Evolutionary conservation across 1,140 invertebrate species (phyloP).

Genomic region (Drosophila sturtevanti): DNA sequence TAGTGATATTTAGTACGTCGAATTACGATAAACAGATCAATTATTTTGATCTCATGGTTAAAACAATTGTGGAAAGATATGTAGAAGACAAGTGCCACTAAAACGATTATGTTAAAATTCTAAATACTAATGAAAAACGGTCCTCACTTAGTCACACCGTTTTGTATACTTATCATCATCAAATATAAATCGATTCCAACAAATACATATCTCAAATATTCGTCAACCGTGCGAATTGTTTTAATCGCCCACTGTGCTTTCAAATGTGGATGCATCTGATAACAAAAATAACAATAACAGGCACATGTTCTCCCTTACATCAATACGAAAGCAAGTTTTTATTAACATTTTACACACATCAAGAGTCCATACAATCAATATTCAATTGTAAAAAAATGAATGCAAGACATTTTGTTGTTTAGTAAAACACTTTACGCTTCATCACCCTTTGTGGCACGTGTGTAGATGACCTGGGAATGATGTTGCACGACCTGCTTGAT

Average conservation of each 20-base stretch:
- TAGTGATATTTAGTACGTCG: no score
- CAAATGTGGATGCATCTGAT: background rate
- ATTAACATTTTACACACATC: constrained; percentile 71
- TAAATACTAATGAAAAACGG: no score
- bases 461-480: constrained; percentile 98
- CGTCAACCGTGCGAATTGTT: background rate
- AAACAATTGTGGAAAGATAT: no score
- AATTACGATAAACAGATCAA: no score
- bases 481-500: constrained; percentile 99
- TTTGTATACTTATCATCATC: no score
- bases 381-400: constrained; percentile 62
- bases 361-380: constrained; percentile 60
- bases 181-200: background rate
- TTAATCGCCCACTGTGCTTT: background rate
- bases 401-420: constrained; percentile 38
- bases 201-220: background rate
- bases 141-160: no score
- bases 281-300: constrained; percentile 33
- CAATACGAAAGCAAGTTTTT: constrained; percentile 76
- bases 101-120: no score
- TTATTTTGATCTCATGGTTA: no score
- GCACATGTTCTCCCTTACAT: constrained; percentile 58
- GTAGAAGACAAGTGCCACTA: no score
- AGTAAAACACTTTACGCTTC: constrained; percentile 84
- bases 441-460: constrained; percentile 97